Evolutionary conservation across 1,140 invertebrate genomes (phyloP).

Genomic region (Copidosoma floridanum): DNA sequence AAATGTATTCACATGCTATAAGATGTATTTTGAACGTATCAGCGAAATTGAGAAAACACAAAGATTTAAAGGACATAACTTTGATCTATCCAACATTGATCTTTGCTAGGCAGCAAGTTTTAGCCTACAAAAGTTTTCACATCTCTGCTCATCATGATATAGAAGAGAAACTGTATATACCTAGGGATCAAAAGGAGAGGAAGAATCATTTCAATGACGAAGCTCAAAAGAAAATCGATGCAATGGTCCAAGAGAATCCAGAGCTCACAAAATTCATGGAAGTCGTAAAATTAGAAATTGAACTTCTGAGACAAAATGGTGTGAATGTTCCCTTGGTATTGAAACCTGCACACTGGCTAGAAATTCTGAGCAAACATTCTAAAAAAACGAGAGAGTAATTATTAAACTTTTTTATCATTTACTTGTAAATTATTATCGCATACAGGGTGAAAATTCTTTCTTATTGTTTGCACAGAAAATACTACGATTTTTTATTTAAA

Average conservation of each 20-base stretch:
- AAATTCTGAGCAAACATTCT: constrained; percentile 57
- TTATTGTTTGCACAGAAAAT: constrained; percentile 49
- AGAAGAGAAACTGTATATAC: too few relatives aligned
- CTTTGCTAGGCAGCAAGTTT: too few relatives aligned
- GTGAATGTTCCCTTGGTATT: constrained; percentile 56
- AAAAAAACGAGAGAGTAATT: constrained; percentile 50
- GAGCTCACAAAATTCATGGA: constrained; percentile 53
- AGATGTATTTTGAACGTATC: too few relatives aligned
- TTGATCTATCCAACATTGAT: too few relatives aligned
- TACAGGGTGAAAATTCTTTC: background rate
- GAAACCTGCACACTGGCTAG: constrained; percentile 58
- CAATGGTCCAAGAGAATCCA: constrained; percentile 31
- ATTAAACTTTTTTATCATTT: constrained; percentile 2
- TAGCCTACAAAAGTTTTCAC: too few relatives aligned
- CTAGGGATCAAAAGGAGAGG: background rate
- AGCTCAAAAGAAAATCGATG: constrained; percentile 31
- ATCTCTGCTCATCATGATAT: too few relatives aligned
- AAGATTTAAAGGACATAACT: too few relatives aligned
- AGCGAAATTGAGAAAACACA: too few relatives aligned
- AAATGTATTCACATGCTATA: too few relatives aligned
- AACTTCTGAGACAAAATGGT: constrained; percentile 56
- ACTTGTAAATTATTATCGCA: background rate
- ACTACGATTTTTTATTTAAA: constrained; percentile 65
- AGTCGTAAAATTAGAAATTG: constrained; percentile 55
- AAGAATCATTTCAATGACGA: constrained; percentile 25